Evolutionary conservation across 2,797 vertebrate genomes (phyloP), one percentile per base, ranked within the genome.

Genomic region (Manis pentadactyla): DNA sequence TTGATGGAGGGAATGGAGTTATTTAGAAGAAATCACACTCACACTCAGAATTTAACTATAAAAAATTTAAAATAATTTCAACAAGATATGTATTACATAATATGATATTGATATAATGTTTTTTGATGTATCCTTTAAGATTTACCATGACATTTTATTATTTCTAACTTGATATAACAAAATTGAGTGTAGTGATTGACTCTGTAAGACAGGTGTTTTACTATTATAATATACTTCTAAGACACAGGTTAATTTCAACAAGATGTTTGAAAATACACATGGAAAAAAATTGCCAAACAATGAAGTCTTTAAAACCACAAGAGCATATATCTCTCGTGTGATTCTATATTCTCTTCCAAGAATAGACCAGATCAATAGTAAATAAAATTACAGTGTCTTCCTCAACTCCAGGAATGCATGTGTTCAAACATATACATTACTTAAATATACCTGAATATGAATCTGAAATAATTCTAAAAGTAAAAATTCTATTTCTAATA

Each of bases 401-500:
- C 27, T 86, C 64, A 83, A 29, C 57, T 90, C 42, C 31, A 37
- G 11, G 9, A 71, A 90, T 57, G 15, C 25, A 63, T 87, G 7
- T 89, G 46, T 87, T 94, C 27, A 90, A 11, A 82, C 17, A 64
- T 46, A 29, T 1, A 46, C 10, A 74, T 85, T 51, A 55, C 85
- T 97, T 95, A 94, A 85, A 37, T 79, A 46, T 79, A 96, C 42
- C 10, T 82, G 27, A 46, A 78, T 84, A 5, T 46, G 0, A 88
- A 64, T 82, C 34, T 87, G 34, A 82, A 84, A 31, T 92, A 69
- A 95, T 96, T 69, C 49, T 74, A 61, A 69, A 94, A 91, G 64
- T 66, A 34, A 95, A 97, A 57, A 73, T 84, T 51, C 61, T 77
- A 46, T 87, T 93, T 96, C 55, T 83, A 63, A 42, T 55, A 39